Evolutionary conservation across 2,113 vertebrate species (phyloP).

Genomic region (Cyanistes caeruleus): DNA sequence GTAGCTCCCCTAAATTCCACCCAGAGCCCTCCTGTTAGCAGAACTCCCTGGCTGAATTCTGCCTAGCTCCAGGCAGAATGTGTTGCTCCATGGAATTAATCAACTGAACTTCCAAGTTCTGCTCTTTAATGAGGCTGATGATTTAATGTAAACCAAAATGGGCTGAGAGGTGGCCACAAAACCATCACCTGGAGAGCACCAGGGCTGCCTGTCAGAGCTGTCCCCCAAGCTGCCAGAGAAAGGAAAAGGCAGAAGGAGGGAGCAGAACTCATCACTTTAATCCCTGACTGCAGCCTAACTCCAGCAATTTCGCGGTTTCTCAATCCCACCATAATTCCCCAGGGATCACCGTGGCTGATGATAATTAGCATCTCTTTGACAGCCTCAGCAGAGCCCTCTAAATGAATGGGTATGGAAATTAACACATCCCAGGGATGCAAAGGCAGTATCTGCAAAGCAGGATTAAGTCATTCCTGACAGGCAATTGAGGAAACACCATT

Average conservation of each 20-base stretch:
- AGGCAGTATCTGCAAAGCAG: background rate
- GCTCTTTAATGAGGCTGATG: background rate
- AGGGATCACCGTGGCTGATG: background rate
- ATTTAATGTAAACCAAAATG: background rate
- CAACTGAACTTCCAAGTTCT: background rate
- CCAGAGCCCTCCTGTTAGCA: background rate
- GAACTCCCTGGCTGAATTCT: background rate
- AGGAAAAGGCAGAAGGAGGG: background rate
- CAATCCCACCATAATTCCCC: background rate
- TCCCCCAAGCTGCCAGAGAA: background rate
- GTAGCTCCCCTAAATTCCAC: background rate
- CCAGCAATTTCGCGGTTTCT: background rate
- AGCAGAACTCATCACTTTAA: constrained; percentile 4
- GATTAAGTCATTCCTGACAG: constrained; percentile 36
- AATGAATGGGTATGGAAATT: constrained; percentile 33
- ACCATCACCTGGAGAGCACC: background rate
- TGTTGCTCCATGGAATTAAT: background rate
- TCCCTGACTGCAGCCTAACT: background rate
- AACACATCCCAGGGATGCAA: background rate
- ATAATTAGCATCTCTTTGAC: constrained; percentile 39
- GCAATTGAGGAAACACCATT: background rate
- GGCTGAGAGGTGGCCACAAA: background rate
- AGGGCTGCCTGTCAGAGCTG: background rate
- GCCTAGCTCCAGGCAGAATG: background rate
- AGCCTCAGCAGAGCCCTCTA: background rate